Evolutionary conservation across 2,113 vertebrate species (phyloP), one percentile per base, ranked within the genome.

Genomic region (Sander vitreus): DNA sequence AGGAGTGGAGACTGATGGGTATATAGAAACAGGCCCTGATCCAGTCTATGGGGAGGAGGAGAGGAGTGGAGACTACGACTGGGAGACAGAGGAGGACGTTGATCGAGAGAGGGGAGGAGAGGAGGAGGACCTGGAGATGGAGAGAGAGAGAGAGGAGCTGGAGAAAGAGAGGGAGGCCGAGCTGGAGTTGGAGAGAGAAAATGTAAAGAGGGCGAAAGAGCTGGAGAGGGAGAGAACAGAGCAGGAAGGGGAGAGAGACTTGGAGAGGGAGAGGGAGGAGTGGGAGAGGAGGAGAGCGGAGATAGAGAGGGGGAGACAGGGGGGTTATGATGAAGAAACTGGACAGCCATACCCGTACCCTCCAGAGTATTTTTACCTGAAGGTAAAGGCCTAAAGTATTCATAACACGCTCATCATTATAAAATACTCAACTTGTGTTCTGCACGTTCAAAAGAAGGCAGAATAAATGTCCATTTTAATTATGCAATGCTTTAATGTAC

Each of bases 291-390:
- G 84, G 66, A 88, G 88, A 73, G 59, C 19, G 6, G 92, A 91
- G 78, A 85, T 91, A 81, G 93, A 93, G 84, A 88, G 91, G 57
- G 45, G 51, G 21, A 55, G 88, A 58, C 63, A 25, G 27, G 85
- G 86, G 33, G 79, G 59, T 6, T 90, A 95, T 57, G 81, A 88
- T 60, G 89, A 88, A 65, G 89, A 91, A 79, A 79, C 73, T 33
- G 64, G 85, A 69, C 79, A 74, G 53, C 88, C 90, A 48, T 84
- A 91, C 78, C 76, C 92, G 12, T 90, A 90, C 53, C 76, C 89
- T 63, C 88, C 93, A 39, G 86, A 94, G 71, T 94, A 93, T 77
- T 92, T 91, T 51, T 45, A 85, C 47, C 83, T 95, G 0, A 95
- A 96, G 93, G 95, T 96, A 89, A 83, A 73, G 19, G 51, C 55